Conservation (phyloP, 2,888 invertebrate species). For the Actias luna region DNA sequence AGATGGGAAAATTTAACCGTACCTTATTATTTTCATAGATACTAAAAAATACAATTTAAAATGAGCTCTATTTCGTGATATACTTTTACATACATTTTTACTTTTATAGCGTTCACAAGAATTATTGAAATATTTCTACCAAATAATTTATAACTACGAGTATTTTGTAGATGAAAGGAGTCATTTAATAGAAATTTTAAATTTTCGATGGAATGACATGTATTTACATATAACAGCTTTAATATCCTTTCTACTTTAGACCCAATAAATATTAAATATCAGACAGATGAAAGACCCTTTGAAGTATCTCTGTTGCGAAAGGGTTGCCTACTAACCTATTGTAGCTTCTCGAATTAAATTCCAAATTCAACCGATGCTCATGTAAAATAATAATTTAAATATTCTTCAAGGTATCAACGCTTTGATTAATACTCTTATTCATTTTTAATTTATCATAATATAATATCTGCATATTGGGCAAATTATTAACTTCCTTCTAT, state of each 20-base stretch:
- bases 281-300: constrained; percentile 46
- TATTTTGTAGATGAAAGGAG: background rate
- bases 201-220: background rate
- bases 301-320: constrained; percentile 52
- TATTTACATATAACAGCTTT: background rate
- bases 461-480: background rate
- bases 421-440: background rate
- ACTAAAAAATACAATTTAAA: background rate
- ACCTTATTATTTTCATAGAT: background rate
- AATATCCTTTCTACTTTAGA: constrained; percentile 31
- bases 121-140: no score
- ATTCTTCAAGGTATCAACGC: background rate
- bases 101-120: no score
- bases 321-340: constrained; percentile 61
- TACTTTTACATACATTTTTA: background rate
- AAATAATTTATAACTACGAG: background rate
- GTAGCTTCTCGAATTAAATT: constrained; percentile 67
- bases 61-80: background rate
- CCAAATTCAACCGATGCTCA: constrained; percentile 42
- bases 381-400: constrained; percentile 23
- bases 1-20: background rate
- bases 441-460: background rate
- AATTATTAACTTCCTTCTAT: background rate
- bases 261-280: constrained; percentile 64
- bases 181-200: background rate